Conservation (phyloP, 2,888 invertebrate species). For the Pristionchus exspectatus region DNA sequence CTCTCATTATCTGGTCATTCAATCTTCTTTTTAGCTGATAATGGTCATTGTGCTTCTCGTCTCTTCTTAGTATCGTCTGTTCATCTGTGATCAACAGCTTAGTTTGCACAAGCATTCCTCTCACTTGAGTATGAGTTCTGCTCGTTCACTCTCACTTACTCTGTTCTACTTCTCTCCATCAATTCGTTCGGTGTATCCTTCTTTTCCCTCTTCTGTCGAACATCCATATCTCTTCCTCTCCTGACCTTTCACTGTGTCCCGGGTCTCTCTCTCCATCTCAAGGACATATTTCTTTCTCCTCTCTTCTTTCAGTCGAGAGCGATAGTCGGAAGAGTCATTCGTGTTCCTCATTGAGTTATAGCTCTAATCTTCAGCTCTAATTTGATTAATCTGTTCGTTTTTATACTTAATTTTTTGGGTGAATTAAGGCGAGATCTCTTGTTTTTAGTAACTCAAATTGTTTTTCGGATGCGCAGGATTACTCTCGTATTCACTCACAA, state of each 20-base stretch:
- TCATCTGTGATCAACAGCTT: conserved; percentile 19
- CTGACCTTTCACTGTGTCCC: conserved; percentile 50
- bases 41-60: conserved; percentile 11
- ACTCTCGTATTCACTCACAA: neutral
- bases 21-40: neutral
- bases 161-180: conserved; percentile 10
- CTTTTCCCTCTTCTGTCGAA: neutral
- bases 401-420: neutral
- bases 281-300: conserved; percentile 26
- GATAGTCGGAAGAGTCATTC: neutral
- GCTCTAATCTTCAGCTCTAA: neutral
- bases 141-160: conserved; percentile 43
- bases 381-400: neutral
- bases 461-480: neutral
- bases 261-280: conserved; percentile 39
- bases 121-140: neutral
- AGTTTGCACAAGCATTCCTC: neutral
- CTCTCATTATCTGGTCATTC: conserved; percentile 23
- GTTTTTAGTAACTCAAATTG: neutral
- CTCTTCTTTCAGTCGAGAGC: conserved; percentile 41
- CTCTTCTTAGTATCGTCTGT: neutral
- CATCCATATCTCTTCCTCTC: conserved; percentile 33
- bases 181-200: neutral
- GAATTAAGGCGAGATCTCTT: neutral
- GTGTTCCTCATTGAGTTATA: conserved; percentile 3